phyloP scores from a whole-genome alignment of 2,113 vertebrate genomes.

The Sylvia atricapilla region DNA sequence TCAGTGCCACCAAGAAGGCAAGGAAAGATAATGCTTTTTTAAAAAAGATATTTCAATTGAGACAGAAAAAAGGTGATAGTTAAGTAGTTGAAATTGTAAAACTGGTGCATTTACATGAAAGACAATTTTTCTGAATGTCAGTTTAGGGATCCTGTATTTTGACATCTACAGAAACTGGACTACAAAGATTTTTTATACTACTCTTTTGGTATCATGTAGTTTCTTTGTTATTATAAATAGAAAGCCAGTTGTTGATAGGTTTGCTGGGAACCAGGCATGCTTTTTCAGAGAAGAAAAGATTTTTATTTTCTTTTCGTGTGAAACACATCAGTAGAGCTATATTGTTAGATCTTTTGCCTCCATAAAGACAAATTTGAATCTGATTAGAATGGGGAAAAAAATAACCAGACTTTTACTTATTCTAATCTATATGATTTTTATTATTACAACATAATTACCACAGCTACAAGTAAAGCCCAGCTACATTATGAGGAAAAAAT shows the following conservation, averaged over 20 bases:
- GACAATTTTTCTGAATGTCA: background rate
- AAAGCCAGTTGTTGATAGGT: background rate
- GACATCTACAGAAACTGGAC: background rate
- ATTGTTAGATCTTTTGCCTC: background rate
- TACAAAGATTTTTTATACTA: background rate
- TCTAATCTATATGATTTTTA: background rate
- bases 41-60: background rate
- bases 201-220: background rate
- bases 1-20: background rate
- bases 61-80: background rate
- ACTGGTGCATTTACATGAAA: background rate
- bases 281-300: background rate
- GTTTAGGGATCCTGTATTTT: background rate
- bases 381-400: background rate
- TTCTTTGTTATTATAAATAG: background rate
- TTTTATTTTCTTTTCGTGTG: background rate
- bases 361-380: background rate
- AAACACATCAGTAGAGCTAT: background rate
- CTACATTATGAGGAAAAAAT: background rate
- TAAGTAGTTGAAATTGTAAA: background rate
- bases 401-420: background rate
- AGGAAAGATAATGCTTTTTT: background rate
- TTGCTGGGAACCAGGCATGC: background rate
- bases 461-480: background rate
- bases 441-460: background rate